phyloP scores from a whole-genome alignment of 1,140 invertebrate genomes.

The Drusus annulatus region DNA sequence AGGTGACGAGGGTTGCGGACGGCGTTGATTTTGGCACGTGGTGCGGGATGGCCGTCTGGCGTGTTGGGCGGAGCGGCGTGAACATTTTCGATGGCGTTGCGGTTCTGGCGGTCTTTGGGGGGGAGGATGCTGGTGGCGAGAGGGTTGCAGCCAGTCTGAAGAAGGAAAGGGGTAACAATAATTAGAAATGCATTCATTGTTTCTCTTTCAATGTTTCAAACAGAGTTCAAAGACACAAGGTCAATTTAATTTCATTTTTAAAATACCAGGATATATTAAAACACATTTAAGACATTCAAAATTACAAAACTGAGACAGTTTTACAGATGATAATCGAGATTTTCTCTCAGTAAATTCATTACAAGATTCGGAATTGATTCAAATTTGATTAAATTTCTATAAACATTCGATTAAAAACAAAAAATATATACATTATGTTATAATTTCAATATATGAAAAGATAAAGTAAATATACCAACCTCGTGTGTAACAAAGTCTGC shows the following conservation, averaged over 20 bases:
- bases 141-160: constrained; percentile 56
- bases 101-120: background rate
- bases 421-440: too few relatives aligned
- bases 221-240: too few relatives aligned
- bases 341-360: background rate
- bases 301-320: too few relatives aligned
- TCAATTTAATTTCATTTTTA: too few relatives aligned
- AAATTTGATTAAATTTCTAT: too few relatives aligned
- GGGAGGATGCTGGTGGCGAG: constrained; percentile 47
- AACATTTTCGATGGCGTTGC: background rate
- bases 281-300: too few relatives aligned
- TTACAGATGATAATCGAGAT: too few relatives aligned
- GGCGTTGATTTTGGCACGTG: constrained; percentile 36
- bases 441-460: too few relatives aligned
- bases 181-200: background rate
- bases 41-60: constrained; percentile 46
- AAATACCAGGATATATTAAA: too few relatives aligned
- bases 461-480: constrained; percentile 21
- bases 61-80: constrained; percentile 53
- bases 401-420: too few relatives aligned
- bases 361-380: background rate
- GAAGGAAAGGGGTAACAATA: constrained; percentile 11
- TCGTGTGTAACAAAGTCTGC: constrained; percentile 48
- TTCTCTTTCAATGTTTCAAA: too few relatives aligned
- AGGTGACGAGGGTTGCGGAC: background rate